These are phyloP conservation scores for Ceriagrion tenellum DNA, from an alignment of 2,888 invertebrate genomes.

Conservation along the genomic window DNA sequence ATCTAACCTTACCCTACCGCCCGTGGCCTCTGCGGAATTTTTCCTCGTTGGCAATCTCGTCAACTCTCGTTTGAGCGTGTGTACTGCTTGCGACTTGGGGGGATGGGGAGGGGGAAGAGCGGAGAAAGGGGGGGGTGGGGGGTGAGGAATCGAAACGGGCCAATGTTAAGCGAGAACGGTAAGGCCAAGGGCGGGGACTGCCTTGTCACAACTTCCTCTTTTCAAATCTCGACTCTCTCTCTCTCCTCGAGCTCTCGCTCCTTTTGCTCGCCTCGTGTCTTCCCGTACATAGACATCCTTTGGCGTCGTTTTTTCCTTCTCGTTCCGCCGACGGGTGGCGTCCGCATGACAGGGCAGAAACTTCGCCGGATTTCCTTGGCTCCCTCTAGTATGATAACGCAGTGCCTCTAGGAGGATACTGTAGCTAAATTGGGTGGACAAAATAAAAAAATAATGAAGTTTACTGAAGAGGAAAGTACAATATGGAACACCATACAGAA, in stretches of 20 bases:
- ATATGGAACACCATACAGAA: too few relatives aligned
- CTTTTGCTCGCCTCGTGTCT: background rate
- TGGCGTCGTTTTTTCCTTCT: too few relatives aligned
- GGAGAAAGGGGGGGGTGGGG: background rate
- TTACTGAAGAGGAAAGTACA: too few relatives aligned
- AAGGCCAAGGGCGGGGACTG: background rate
- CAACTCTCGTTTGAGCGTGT: background rate
- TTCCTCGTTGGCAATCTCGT: background rate
- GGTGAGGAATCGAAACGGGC: background rate
- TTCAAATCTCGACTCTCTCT: background rate
- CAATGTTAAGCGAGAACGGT: background rate
- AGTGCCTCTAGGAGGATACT: too few relatives aligned
- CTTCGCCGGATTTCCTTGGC: too few relatives aligned
- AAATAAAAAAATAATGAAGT: too few relatives aligned
- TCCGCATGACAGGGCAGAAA: too few relatives aligned
- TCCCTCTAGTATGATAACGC: too few relatives aligned
- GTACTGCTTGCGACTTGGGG: background rate
- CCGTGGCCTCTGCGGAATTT: background rate
- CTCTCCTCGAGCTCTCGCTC: background rate
- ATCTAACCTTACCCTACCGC: background rate
- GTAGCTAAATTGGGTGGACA: too few relatives aligned
- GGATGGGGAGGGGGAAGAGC: background rate
- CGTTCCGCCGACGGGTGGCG: too few relatives aligned
- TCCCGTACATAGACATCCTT: too few relatives aligned
- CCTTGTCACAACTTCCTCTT: background rate